Conservation (phyloP, 1,140 invertebrate genomes). For the Neodiprion pinetum region DNA sequence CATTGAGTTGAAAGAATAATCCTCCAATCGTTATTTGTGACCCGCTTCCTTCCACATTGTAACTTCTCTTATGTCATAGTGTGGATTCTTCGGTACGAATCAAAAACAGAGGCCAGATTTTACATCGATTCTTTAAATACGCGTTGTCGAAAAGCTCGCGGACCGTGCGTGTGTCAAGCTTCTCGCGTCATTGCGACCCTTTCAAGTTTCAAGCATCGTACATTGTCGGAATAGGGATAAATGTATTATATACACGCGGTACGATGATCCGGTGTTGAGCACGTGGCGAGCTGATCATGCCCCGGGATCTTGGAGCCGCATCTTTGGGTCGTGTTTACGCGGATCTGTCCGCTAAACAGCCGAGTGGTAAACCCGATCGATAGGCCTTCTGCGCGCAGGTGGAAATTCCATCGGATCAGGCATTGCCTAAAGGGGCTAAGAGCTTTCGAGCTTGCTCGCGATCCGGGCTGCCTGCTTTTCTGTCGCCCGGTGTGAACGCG, state of each 20-base stretch:
- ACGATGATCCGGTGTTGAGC: not conserved
- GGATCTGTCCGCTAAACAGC: not conserved
- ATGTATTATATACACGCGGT: not conserved
- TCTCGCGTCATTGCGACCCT: no score
- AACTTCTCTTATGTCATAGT: no score
- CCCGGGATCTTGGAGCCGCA: not conserved
- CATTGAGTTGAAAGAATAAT: no score
- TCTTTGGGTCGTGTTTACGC: not conserved
- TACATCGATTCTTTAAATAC: no score
- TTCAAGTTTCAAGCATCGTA: no score
- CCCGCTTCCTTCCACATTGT: no score
- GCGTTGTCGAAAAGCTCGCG: no score
- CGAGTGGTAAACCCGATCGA: constrained; percentile 3
- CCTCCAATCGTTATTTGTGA: no score
- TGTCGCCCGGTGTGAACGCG: constrained; percentile 1
- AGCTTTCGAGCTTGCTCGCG: not conserved
- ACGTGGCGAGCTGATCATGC: not conserved
- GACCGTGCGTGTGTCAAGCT: no score
- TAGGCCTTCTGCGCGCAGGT: constrained; percentile 6
- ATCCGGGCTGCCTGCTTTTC: not conserved
- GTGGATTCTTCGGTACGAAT: no score
- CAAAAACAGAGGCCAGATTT: no score
- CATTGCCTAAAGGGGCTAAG: not conserved
- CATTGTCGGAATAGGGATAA: not conserved
- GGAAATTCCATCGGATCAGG: not conserved